A percentile compares a stretch with the other conserved stretches of the same genome.
These are phyloP conservation scores for Clusia tigrina DNA, from an alignment of 2,888 invertebrate genomes.

Conservation along the genomic window DNA sequence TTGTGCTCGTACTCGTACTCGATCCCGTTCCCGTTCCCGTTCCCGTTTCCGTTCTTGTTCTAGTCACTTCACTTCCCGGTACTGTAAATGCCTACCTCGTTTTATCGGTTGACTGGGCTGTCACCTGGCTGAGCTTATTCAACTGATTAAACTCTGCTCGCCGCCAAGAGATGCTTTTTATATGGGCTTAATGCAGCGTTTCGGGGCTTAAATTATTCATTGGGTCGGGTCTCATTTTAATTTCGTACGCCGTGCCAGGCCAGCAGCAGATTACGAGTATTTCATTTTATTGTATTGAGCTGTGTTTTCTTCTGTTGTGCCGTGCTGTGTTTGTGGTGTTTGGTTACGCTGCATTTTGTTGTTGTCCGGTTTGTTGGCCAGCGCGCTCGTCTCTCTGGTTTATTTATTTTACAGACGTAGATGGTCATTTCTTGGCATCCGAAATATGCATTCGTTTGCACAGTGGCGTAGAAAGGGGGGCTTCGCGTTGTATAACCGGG, in stretches of 20 bases:
- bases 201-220: constrained; percentile 21
- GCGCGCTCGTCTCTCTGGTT: not conserved
- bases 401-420: constrained; percentile 55
- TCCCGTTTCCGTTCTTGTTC: no score
- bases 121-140: constrained; percentile 53
- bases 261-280: constrained; percentile 10
- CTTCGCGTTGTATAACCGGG: no score
- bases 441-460: not conserved
- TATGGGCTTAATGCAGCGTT: constrained; percentile 39
- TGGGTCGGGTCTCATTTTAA: constrained; percentile 16
- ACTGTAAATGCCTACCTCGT: not conserved
- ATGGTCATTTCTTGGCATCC: constrained; percentile 48
- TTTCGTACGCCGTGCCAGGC: constrained; percentile 20
- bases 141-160: constrained; percentile 60
- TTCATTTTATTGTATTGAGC: not conserved
- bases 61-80: not conserved
- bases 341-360: constrained; percentile 33
- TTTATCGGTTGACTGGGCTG: constrained; percentile 34
- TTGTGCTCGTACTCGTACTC: not conserved
- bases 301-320: constrained; percentile 31
- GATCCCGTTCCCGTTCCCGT: no score
- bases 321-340: constrained; percentile 14
- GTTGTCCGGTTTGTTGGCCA: constrained; percentile 30
- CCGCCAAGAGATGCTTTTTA: constrained; percentile 61
- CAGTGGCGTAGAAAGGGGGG: not conserved